phyloP scores from a whole-genome alignment of 2,888 invertebrate genomes.

The Caenorhabditis uteleia region DNA sequence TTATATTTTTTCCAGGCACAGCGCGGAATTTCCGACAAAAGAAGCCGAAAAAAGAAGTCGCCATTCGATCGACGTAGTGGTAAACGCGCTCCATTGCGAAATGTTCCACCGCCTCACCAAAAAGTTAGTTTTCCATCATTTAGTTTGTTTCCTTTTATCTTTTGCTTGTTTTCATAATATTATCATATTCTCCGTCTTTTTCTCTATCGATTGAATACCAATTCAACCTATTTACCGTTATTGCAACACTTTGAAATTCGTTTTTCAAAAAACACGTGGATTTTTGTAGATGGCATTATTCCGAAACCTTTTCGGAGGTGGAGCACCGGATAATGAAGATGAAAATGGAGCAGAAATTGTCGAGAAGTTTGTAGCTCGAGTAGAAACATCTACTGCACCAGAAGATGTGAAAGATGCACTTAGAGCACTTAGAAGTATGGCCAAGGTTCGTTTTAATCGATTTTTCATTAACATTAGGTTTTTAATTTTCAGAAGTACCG shows the following conservation, averaged over 20 bases:
- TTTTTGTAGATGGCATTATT: conserved; percentile 59
- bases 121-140: no score
- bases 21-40: no score
- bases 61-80: no score
- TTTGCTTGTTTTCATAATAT: no score
- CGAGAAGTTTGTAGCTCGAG: conserved; percentile 88
- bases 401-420: conserved; percentile 96
- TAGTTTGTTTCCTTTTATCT: no score
- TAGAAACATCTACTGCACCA: conserved; percentile 87
- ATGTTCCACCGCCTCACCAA: no score
- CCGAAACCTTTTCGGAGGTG: conserved; percentile 64
- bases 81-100: no score
- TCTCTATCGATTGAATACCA: no score
- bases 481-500: conserved; percentile 81
- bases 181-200: no score
- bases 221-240: no score
- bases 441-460: conserved; percentile 73
- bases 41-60: no score
- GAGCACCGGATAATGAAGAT: conserved; percentile 44
- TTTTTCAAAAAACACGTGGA: background rate
- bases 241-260: conserved; percentile 1
- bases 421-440: conserved; percentile 84
- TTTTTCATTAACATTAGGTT: background rate
- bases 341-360: conserved; percentile 73
- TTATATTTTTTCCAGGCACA: no score